Percentiles rank a stretch among this genome's conserved stretches.
Conservation (phyloP, 2,113 vertebrate species). For the Empidonax traillii region DNA sequence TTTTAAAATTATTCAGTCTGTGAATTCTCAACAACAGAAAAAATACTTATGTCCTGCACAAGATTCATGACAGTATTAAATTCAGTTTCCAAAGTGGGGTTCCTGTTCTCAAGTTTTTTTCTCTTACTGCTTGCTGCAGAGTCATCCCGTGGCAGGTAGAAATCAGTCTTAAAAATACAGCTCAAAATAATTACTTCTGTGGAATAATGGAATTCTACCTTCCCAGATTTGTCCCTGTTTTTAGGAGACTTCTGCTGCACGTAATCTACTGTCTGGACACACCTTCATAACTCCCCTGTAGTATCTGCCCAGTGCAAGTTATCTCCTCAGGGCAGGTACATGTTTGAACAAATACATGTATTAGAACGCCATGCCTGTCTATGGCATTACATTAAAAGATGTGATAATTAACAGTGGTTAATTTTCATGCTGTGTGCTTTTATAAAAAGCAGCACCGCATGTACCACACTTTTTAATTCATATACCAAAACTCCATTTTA, state of each 20-base stretch:
- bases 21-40: background rate
- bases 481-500: background rate
- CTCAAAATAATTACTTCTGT: background rate
- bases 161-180: background rate
- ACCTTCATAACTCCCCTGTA: background rate
- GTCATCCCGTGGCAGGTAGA: background rate
- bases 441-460: background rate
- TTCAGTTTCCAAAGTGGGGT: background rate
- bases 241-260: background rate
- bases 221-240: background rate
- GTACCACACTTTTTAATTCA: background rate
- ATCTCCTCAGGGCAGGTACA: slow-evolving; percentile 7
- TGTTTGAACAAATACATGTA: background rate
- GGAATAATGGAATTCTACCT: background rate
- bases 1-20: background rate
- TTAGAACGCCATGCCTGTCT: background rate
- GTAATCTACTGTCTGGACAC: background rate
- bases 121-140: background rate
- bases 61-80: background rate
- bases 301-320: background rate
- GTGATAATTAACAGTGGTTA: background rate
- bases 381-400: slow-evolving; percentile 23
- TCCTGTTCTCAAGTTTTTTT: background rate
- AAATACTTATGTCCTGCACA: background rate
- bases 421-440: slow-evolving; percentile 14